These are phyloP conservation scores for Chrysocyon brachyurus DNA, from an alignment of 2,797 vertebrate species.

Conservation along the genomic window DNA sequence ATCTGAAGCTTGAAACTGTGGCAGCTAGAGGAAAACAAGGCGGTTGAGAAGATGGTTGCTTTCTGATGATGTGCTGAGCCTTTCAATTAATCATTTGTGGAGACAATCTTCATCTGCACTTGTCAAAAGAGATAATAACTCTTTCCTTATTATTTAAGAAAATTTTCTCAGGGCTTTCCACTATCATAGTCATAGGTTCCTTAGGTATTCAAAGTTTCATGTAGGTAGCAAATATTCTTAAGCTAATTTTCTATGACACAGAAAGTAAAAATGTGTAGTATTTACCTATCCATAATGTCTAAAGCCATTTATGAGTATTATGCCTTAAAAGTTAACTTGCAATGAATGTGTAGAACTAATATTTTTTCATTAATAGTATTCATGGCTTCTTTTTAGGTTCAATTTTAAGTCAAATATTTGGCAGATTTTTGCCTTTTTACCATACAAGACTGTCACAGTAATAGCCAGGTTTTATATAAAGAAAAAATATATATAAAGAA, in stretches of 20 bases:
- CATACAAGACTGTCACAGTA: conserved; percentile 8
- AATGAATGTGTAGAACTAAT: background rate
- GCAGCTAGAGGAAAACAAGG: background rate
- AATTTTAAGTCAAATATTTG: background rate
- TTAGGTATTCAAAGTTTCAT: background rate
- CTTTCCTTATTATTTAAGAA: background rate
- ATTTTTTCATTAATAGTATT: background rate
- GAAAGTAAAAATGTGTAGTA: background rate
- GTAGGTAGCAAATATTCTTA: background rate
- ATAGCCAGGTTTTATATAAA: background rate
- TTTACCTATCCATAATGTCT: background rate
- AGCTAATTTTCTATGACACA: background rate
- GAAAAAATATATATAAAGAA: background rate
- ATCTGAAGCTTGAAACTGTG: background rate
- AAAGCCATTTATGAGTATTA: background rate
- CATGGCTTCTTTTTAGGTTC: background rate
- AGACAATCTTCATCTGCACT: background rate
- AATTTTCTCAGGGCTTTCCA: background rate
- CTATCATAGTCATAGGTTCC: background rate
- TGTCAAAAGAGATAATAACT: background rate
- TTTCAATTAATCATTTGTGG: background rate
- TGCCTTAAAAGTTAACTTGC: conserved; percentile 21
- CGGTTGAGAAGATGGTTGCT: background rate
- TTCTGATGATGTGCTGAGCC: background rate
- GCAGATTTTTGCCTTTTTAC: conserved; percentile 1